Base-by-base conservation (phyloP, 2,888 invertebrate species). In the Papilio demoleus region DNA sequence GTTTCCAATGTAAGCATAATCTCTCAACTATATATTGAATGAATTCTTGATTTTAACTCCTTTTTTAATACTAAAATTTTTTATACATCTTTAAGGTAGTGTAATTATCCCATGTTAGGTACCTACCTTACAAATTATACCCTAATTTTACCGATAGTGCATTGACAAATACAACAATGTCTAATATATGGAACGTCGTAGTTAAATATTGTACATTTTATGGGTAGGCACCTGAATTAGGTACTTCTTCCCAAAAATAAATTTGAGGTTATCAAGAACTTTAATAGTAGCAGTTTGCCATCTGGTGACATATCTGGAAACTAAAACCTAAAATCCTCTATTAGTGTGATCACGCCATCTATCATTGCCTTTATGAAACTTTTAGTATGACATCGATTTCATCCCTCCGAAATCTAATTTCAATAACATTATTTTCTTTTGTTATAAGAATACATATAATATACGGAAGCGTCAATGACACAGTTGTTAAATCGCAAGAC, bases 161-260 rank as follows among this genome's bases (percentile, higher is more conserved):
- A 22, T 47, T 19, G 1, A 22, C 2, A 9, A 1, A 11, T 22
- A 4, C 4, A 22, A 11, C 14, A 14, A 14, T 24, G 2, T 50
- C 50, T 53, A 53, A 5, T 53, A 8, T 11, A 11, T 22, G 1
- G 17, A n/a, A 2, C n/a, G 27, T 6, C n/a, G 27, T 6, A 27
- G 2, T 11, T 3, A 3, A 47, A 22, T 9, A 53, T 53, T 31
- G 31, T 24, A 31, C 3, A 53, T 65, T 56, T 40, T 45, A 14
- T 31, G 6, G 31, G 31, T 31, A 3, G 3, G 73, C 72, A 72
- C 70, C 73, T 78, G 76, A 75, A 79, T 70, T 69, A 76, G 81
- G 84, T 84, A 81, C 83, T 81, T 81, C 85, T 81, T 80, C 81
- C 85, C 83, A 86, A 88, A 89, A 90, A 90, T 89, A 89, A 88